phyloP scores from a whole-genome alignment of 2,113 vertebrate genomes.

The Psephotus haematonotus region DNA sequence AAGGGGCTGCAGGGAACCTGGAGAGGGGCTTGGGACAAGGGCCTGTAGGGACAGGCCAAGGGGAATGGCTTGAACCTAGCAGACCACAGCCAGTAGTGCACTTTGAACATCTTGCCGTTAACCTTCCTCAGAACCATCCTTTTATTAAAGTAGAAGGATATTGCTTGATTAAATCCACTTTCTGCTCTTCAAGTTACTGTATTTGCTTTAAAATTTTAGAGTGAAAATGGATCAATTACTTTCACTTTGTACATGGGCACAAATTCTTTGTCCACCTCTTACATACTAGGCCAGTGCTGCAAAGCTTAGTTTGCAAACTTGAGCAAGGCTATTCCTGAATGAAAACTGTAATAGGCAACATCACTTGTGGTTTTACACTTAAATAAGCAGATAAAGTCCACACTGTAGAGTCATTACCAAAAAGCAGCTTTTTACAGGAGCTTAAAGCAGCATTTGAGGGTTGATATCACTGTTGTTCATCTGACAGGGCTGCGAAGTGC shows the following conservation, averaged over 20 bases:
- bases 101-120: not conserved
- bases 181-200: not conserved
- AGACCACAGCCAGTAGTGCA: not conserved
- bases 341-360: not conserved
- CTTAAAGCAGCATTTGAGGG: not conserved
- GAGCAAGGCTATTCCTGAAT: not conserved
- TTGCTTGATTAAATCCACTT: not conserved
- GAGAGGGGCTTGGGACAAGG: not conserved
- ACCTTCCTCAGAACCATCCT: not conserved
- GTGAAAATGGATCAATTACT: not conserved
- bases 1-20: not conserved
- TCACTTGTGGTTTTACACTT: not conserved
- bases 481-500: not conserved
- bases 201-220: not conserved
- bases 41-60: not conserved
- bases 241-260: not conserved
- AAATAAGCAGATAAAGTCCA: not conserved
- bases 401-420: not conserved
- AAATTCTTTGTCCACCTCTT: not conserved
- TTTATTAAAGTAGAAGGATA: not conserved
- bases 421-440: not conserved
- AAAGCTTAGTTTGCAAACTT: not conserved
- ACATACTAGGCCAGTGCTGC: not conserved
- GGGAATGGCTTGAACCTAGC: not conserved
- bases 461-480: not conserved